Base-by-base conservation (phyloP, 2,888 invertebrate genomes). In the Agrilus mali region DNA sequence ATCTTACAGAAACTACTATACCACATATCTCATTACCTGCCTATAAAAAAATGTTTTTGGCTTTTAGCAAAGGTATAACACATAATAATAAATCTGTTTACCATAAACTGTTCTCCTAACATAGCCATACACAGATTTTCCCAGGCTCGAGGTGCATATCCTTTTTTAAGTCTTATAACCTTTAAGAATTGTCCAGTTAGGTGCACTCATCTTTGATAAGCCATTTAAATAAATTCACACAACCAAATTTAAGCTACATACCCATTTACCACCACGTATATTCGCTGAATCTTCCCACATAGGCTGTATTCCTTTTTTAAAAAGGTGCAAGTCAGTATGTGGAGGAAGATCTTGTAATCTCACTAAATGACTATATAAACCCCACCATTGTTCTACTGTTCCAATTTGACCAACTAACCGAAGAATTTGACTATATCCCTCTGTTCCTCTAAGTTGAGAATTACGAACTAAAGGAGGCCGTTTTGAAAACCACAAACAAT, bases 251-350 rank as follows among this genome's bases (percentile, higher is more conserved):
- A 37, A 32, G 16, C 17, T 33, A 43, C 64, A 60, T 56, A 96
- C 90, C 96, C 97, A 98, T 72, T 96, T 96, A 22, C 97, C 98
- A 42, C 98, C 97, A 65, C 86, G 84, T 63, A 86, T 83, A 70
- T 98, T 98, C 38, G 92, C 90, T 46, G 85, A 82, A 68, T 97
- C 96, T 75, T 98, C 98, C 98, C 97, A 98, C 88, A 98, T 96
- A 16, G 97, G 97, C 66, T 93, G 90, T 59, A 98, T 95, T 54
- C 96, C 97, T 58, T 93, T 80, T 75, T 97, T 97, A 69, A 98
- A 98, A 47, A 98, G 76, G 68, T 96, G 96, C 60, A 95, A 81
- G 70, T 97, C 95, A 59, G 92, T 80, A 59, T 90, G 89, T 14
- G 89, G 86, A 36, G 86, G 83, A 56, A 97, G 75, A 59, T 96